phyloP scores from a whole-genome alignment of 2,113 vertebrate genomes.

The Cryptomyrus ogoouensis region DNA sequence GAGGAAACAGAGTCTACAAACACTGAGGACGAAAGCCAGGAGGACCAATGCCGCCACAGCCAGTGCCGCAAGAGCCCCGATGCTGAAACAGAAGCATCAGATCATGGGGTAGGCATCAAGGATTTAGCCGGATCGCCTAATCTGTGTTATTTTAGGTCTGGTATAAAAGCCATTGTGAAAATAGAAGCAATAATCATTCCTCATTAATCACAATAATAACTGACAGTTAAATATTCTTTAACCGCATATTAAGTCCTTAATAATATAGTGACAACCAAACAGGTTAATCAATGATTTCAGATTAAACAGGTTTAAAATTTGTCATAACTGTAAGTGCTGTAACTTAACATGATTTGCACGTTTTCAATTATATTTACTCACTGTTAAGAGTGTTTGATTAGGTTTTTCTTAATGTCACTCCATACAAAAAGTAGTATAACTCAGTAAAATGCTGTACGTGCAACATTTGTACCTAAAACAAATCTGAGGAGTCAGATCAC shows the following conservation, averaged over 20 bases:
- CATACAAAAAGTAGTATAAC: neutral
- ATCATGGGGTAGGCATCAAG: neutral
- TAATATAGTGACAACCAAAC: neutral
- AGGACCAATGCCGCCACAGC: conserved; percentile 56
- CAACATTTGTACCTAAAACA: neutral
- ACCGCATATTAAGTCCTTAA: neutral
- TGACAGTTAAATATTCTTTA: neutral
- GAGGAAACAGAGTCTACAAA: conserved; percentile 58
- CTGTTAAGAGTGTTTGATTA: neutral
- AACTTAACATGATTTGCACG: neutral
- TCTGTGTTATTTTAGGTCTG: neutral
- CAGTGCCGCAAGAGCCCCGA: conserved; percentile 51
- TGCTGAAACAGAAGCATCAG: conserved; percentile 35
- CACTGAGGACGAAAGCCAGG: conserved; percentile 54
- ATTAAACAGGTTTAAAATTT: neutral
- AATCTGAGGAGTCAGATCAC: neutral
- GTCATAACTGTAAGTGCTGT: neutral
- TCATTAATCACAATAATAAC: neutral
- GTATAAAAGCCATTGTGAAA: neutral
- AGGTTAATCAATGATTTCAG: neutral
- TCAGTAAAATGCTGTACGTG: neutral
- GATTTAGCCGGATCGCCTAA: neutral
- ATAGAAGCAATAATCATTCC: neutral
- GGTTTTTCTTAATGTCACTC: neutral
- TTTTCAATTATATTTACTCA: neutral